Evolutionary conservation across 1,140 invertebrate genomes (phyloP).

Genomic region (Archivesica marissinica): DNA sequence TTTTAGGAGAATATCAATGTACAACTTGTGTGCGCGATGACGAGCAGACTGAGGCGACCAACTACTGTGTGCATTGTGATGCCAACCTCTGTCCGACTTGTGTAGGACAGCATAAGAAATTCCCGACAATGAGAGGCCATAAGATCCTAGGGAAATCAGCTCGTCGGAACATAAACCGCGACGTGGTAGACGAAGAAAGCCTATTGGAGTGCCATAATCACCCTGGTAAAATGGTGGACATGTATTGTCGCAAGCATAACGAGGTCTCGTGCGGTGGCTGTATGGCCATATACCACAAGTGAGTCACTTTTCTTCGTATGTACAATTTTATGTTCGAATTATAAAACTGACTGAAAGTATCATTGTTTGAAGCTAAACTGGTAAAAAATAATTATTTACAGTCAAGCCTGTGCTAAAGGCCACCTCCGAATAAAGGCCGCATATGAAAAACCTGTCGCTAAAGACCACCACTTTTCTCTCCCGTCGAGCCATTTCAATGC

Average conservation of each 20-base stretch:
- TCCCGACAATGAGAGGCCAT: slow-evolving; percentile 44
- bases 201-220: slow-evolving; percentile 46
- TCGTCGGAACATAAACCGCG: slow-evolving; percentile 35
- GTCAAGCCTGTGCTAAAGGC: too few relatives aligned
- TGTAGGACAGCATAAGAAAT: slow-evolving; percentile 45
- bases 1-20: slow-evolving; percentile 30
- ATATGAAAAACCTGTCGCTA: too few relatives aligned
- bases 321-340: neutral
- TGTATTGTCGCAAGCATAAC: slow-evolving; percentile 49
- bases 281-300: slow-evolving; percentile 52
- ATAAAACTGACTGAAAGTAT: neutral
- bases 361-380: neutral
- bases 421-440: too few relatives aligned
- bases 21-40: slow-evolving; percentile 41
- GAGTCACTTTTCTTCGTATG: neutral
- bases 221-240: slow-evolving; percentile 53
- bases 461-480: too few relatives aligned
- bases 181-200: slow-evolving; percentile 41
- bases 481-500: too few relatives aligned
- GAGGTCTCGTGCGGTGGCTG: slow-evolving; percentile 48
- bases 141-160: slow-evolving; percentile 46
- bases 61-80: slow-evolving; percentile 39
- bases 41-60: slow-evolving; percentile 4
- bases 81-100: slow-evolving; percentile 40
- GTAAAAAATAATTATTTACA: too few relatives aligned